These are phyloP conservation scores for Morpho helenor DNA, from an alignment of 2,888 invertebrate species.

Conservation along the genomic window DNA sequence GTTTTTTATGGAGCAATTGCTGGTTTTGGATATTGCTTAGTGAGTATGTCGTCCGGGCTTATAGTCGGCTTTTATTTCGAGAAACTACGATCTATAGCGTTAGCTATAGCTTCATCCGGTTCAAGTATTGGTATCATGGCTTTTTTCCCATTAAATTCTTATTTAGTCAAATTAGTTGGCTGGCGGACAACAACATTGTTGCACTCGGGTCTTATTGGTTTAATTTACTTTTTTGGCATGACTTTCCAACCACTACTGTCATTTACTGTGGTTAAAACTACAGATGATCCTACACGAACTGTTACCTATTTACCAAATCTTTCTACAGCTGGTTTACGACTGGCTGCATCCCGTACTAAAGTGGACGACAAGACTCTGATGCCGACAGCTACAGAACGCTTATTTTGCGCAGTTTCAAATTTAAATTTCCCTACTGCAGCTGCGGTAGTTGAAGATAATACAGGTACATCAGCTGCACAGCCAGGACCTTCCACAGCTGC, in stretches of 20 bases:
- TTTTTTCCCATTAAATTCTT: slow-evolving; percentile 53
- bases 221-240: slow-evolving; percentile 57
- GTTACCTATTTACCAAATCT: slow-evolving; percentile 65
- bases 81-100: slow-evolving; percentile 53
- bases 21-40: slow-evolving; percentile 58
- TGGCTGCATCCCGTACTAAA: slow-evolving; percentile 35
- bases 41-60: slow-evolving; percentile 53
- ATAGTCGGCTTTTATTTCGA: slow-evolving; percentile 72
- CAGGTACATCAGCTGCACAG: slow-evolving; percentile 29
- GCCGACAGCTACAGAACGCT: slow-evolving; percentile 43
- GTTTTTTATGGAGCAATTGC: slow-evolving; percentile 54
- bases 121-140: slow-evolving; percentile 61
- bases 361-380: slow-evolving; percentile 27
- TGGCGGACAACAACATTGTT: slow-evolving; percentile 59
- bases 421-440: slow-evolving; percentile 59
- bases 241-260: slow-evolving; percentile 57
- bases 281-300: slow-evolving; percentile 55
- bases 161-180: slow-evolving; percentile 49
- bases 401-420: slow-evolving; percentile 46
- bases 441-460: slow-evolving; percentile 45
- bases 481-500: slow-evolving; percentile 50
- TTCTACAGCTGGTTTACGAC: slow-evolving; percentile 37
- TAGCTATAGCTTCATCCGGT: slow-evolving; percentile 54
- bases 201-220: slow-evolving; percentile 57
- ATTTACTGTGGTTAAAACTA: slow-evolving; percentile 49